Evolutionary conservation across 2,888 invertebrate species (phyloP).

Genomic region (Sipha maydis): DNA sequence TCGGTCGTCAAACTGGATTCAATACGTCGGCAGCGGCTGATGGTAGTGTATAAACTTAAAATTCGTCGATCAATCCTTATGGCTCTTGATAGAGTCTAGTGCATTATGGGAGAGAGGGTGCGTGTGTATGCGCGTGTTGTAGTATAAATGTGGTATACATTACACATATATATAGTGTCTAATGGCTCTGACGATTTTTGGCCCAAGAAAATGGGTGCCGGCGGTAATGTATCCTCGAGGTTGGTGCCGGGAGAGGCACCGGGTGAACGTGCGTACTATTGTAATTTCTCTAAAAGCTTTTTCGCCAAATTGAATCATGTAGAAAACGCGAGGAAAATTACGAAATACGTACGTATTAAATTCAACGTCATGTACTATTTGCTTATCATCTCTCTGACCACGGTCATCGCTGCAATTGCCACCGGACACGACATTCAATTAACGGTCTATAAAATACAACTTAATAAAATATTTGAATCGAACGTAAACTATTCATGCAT

Average conservation of each 20-base stretch:
- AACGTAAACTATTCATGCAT: too few relatives aligned
- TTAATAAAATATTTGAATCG: too few relatives aligned
- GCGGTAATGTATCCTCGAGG: background rate
- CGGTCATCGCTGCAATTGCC: too few relatives aligned
- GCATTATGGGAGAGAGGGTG: too few relatives aligned
- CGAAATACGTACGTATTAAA: conserved; percentile 17
- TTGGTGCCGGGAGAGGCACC: background rate
- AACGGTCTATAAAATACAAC: too few relatives aligned
- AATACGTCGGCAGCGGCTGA: background rate
- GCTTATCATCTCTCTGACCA: background rate
- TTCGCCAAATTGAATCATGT: conserved; percentile 37
- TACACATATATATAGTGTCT: background rate
- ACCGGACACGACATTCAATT: background rate
- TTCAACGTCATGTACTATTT: conserved; percentile 4
- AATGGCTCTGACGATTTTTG: conserved; percentile 22
- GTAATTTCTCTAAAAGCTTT: conserved; percentile 59
- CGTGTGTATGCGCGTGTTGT: too few relatives aligned
- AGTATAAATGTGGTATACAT: too few relatives aligned
- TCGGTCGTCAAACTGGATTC: background rate
- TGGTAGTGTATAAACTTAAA: background rate
- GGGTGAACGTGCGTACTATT: background rate
- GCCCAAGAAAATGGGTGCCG: conserved; percentile 23
- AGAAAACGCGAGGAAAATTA: conserved; percentile 29
- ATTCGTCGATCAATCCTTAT: background rate
- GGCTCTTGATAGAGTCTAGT: background rate